These are phyloP conservation scores for Enteromius fasciolatus DNA, from an alignment of 2,797 vertebrate genomes.

Conservation along the genomic window DNA sequence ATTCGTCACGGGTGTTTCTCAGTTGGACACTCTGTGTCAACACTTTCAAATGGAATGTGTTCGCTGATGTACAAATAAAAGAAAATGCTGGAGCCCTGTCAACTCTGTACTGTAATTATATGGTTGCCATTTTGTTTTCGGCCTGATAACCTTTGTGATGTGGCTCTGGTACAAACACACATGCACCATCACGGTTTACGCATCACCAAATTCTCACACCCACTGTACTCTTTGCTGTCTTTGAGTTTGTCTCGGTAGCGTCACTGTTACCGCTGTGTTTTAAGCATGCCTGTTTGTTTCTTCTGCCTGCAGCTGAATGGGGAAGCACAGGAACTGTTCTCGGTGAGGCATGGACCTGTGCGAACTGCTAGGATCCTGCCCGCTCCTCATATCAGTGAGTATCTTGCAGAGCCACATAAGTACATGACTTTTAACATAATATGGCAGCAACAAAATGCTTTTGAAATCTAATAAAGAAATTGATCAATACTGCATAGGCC, in stretches of 20 bases:
- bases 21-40: background rate
- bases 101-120: background rate
- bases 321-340: conserved; percentile 97
- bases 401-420: background rate
- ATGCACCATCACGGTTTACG: background rate
- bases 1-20: conserved; percentile 14
- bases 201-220: background rate
- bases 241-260: background rate
- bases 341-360: conserved; percentile 92
- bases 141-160: conserved; percentile 10
- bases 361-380: conserved; percentile 90
- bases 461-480: background rate
- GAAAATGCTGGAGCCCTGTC: background rate
- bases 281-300: conserved; percentile 24
- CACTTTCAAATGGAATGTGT: background rate
- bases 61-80: conserved; percentile 3
- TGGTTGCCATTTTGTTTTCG: background rate
- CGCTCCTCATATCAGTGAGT: conserved; percentile 93
- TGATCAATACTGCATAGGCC: background rate
- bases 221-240: conserved; percentile 1
- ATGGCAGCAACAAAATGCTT: background rate
- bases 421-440: background rate
- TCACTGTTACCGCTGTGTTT: background rate
- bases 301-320: conserved; percentile 84
- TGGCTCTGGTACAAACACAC: background rate